Percentiles rank a stretch among this genome's conserved stretches.
These are phyloP conservation scores for Leptopilina syphax DNA, from an alignment of 2,888 invertebrate species.

Conservation along the genomic window DNA sequence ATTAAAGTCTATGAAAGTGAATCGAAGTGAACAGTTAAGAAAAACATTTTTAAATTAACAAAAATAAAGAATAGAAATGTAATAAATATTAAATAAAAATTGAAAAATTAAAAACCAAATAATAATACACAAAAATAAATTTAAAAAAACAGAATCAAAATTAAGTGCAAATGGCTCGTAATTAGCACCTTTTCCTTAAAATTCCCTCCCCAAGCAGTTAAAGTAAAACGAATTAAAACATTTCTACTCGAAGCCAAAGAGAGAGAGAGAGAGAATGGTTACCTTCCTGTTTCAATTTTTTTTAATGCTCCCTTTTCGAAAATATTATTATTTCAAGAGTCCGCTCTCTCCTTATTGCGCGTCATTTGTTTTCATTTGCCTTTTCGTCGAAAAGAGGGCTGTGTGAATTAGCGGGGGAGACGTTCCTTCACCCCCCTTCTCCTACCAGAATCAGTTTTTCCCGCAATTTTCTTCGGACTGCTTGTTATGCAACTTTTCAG, in stretches of 20 bases:
- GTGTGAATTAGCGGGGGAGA: constrained; percentile 43
- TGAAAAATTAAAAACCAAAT: too few relatives aligned
- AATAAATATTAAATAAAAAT: too few relatives aligned
- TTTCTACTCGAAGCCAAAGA: constrained; percentile 21
- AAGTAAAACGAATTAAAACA: constrained; percentile 34
- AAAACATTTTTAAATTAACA: constrained; percentile 45
- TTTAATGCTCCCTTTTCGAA: constrained; percentile 4
- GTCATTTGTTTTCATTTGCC: constrained; percentile 40
- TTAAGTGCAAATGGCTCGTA: constrained; percentile 21
- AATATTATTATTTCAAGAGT: constrained; percentile 40
- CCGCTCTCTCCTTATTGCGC: constrained; percentile 32
- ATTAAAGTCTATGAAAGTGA: too few relatives aligned
- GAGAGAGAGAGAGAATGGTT: neutral
- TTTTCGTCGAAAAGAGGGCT: constrained; percentile 26
- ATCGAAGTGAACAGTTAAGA: too few relatives aligned
- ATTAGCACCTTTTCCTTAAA: constrained; percentile 31
- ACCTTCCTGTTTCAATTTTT: constrained; percentile 32
- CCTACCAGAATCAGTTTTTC: constrained; percentile 68
- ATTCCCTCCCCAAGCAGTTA: neutral
- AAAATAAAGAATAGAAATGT: neutral
- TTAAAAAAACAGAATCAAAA: neutral
- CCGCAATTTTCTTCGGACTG: constrained; percentile 70
- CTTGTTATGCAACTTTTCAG: constrained; percentile 74
- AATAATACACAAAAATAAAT: too few relatives aligned
- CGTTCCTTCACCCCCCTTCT: constrained; percentile 1